These are phyloP conservation scores for Premnoplex brunnescens DNA, from an alignment of 2,797 vertebrate species.

Conservation along the genomic window DNA sequence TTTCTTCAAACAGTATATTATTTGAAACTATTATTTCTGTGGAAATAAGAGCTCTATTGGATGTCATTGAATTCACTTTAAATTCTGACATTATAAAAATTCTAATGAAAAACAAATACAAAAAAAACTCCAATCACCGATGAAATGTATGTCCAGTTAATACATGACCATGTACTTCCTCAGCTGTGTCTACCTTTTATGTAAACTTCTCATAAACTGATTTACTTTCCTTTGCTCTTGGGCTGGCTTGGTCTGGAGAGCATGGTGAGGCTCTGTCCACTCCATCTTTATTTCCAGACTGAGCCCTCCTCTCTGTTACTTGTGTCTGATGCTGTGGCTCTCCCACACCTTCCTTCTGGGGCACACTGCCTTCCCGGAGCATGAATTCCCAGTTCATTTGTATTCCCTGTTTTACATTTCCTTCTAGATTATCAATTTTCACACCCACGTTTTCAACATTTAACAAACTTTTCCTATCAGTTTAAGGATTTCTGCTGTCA, in stretches of 20 bases:
- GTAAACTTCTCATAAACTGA: background rate
- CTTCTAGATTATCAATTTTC: background rate
- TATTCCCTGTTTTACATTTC: background rate
- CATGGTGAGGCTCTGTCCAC: background rate
- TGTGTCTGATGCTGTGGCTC: background rate
- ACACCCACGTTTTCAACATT: background rate
- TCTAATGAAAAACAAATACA: background rate
- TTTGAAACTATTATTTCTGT: background rate
- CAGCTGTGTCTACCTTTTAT: background rate
- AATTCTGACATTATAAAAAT: background rate
- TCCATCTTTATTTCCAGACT: background rate
- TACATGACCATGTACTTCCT: background rate
- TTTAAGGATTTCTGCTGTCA: background rate
- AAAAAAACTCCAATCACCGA: fast-evolving
- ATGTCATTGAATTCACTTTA: background rate
- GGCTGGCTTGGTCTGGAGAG: background rate
- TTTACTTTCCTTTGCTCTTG: background rate
- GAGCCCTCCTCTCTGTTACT: background rate
- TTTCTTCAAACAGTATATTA: background rate
- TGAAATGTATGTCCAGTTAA: background rate
- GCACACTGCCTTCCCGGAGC: background rate
- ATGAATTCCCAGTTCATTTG: background rate
- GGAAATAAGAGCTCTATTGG: background rate
- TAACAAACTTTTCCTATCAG: background rate
- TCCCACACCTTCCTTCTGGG: background rate